Percentiles rank a stretch among this genome's conserved stretches.
Conservation (phyloP, 2,797 vertebrate genomes). For the Diplodus sargus region DNA sequence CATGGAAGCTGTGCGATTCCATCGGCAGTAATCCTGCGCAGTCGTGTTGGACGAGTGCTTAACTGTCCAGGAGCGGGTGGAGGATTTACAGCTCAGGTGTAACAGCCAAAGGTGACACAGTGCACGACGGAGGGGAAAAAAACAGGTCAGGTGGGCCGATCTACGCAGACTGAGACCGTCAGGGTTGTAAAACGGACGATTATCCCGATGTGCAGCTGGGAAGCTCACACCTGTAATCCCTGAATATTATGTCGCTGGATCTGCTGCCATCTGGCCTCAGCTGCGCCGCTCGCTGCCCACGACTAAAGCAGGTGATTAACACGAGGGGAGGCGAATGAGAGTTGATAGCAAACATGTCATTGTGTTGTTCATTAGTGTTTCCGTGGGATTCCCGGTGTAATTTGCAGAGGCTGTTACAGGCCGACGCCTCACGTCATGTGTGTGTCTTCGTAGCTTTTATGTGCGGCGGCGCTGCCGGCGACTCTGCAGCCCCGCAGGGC, state of each 20-base stretch:
- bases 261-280: neutral
- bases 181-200: slow-evolving; percentile 19
- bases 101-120: slow-evolving; percentile 41
- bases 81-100: slow-evolving; percentile 50
- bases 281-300: neutral
- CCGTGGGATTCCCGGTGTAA: neutral
- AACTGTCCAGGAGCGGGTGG: slow-evolving; percentile 14
- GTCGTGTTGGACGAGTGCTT: slow-evolving; percentile 31
- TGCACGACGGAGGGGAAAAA: neutral
- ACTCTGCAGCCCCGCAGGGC: slow-evolving; percentile 35
- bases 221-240: slow-evolving; percentile 61
- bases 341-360: slow-evolving; percentile 32
- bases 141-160: slow-evolving; percentile 32
- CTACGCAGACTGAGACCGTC: slow-evolving; percentile 23
- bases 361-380: slow-evolving; percentile 36
- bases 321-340: slow-evolving; percentile 1
- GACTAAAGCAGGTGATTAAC: neutral
- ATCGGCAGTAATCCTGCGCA: slow-evolving; percentile 10
- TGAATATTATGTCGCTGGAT: slow-evolving; percentile 22
- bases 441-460: slow-evolving; percentile 30
- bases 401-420: slow-evolving; percentile 6
- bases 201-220: slow-evolving; percentile 28
- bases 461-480: slow-evolving; percentile 1
- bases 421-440: slow-evolving; percentile 9
- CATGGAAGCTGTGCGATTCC: slow-evolving; percentile 5